Percentiles rank a stretch among this genome's conserved stretches.
phyloP scores from a whole-genome alignment of 2,113 vertebrate species.

The Prolemur simus region DNA sequence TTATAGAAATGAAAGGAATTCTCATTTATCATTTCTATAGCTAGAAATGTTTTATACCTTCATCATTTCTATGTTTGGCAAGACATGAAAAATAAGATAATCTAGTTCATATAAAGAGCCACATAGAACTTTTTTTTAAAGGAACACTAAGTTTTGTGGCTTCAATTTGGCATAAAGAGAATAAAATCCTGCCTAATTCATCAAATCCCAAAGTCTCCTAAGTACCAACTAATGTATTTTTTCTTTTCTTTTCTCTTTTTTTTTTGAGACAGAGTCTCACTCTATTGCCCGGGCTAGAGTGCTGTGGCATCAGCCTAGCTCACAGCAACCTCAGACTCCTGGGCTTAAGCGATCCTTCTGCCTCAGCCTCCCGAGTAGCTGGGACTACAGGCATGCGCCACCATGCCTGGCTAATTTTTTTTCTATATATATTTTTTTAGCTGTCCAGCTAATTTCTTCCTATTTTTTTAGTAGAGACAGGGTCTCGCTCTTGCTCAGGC shows the following conservation, averaged over 20 bases:
- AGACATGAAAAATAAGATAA: conserved; percentile 29
- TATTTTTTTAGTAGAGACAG: too few relatives aligned
- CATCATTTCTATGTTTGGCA: conserved; percentile 13
- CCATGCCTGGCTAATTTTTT: too few relatives aligned
- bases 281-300: too few relatives aligned
- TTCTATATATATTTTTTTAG: too few relatives aligned
- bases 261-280: too few relatives aligned
- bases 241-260: not conserved
- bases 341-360: too few relatives aligned
- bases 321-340: too few relatives aligned
- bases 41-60: not conserved
- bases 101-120: not conserved
- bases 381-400: too few relatives aligned
- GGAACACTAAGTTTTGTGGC: not conserved
- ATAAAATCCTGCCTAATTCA: conserved; percentile 10
- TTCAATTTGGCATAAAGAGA: conserved; percentile 11
- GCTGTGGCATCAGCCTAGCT: too few relatives aligned
- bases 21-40: conserved; percentile 33
- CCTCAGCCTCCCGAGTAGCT: too few relatives aligned
- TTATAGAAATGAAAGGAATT: conserved; percentile 45
- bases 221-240: conserved; percentile 15
- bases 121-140: conserved; percentile 11
- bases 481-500: too few relatives aligned
- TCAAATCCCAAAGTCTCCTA: conserved; percentile 22
- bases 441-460: too few relatives aligned